Evolutionary conservation across 2,113 vertebrate genomes (phyloP).

Genomic region (Vimba vimba): DNA sequence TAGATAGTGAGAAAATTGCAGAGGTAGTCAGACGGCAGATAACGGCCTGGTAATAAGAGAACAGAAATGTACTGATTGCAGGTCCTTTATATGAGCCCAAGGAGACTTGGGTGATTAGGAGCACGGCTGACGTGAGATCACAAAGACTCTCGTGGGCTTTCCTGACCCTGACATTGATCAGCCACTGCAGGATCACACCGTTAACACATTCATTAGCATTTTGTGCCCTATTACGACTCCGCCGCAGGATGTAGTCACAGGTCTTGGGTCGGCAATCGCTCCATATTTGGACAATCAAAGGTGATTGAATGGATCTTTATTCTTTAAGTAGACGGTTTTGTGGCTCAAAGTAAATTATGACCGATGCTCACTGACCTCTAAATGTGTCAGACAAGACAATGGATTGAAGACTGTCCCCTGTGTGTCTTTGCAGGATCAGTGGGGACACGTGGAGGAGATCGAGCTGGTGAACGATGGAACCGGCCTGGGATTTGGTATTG

Average conservation of each 20-base stretch:
- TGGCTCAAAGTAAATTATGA: background rate
- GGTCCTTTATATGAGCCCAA: conserved; percentile 58
- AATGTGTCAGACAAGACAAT: conserved; percentile 10
- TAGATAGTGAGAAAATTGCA: conserved; percentile 55
- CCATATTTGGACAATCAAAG: conserved; percentile 27
- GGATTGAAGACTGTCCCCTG: background rate
- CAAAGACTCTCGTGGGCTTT: conserved; percentile 56
- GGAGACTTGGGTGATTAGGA: conserved; percentile 57
- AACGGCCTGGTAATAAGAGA: conserved; percentile 59
- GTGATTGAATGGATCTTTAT: conserved; percentile 37
- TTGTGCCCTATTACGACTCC: conserved; percentile 8
- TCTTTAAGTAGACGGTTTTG: conserved; percentile 20
- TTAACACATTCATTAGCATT: conserved; percentile 37
- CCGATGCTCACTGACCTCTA: conserved; percentile 10
- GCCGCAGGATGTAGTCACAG: background rate
- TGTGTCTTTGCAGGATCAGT: conserved; percentile 76
- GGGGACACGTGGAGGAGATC: conserved; percentile 90
- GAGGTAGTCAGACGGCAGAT: conserved; percentile 65
- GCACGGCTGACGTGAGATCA: conserved; percentile 29
- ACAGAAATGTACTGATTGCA: conserved; percentile 60
- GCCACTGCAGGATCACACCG: conserved; percentile 35
- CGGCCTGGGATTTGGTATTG: conserved; percentile 95
- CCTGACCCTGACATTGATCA: conserved; percentile 53
- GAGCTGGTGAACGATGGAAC: conserved; percentile 93
- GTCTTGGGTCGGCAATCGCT: conserved; percentile 23